Conservation (phyloP, 1,140 invertebrate species). For the Drosophila albomicans region DNA sequence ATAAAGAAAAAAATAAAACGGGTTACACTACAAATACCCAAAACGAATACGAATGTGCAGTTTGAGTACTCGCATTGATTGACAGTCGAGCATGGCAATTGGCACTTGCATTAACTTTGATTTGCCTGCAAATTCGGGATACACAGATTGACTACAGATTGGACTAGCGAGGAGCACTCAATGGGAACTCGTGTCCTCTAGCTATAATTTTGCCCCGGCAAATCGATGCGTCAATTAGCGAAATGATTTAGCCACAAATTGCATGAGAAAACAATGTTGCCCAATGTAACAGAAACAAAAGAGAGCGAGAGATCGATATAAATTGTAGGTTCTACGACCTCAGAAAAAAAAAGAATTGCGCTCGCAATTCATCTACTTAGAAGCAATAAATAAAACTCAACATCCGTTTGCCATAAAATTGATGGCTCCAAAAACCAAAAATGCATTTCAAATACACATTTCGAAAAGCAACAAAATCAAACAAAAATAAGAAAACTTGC, state of each 20-base stretch:
- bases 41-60: not conserved
- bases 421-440: slow-evolving; percentile 74
- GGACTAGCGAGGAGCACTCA: not conserved
- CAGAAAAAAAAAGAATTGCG: not conserved
- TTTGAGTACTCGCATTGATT: slow-evolving; percentile 49
- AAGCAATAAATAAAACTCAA: slow-evolving; percentile 60
- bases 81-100: slow-evolving; percentile 72
- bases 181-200: slow-evolving; percentile 63
- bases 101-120: slow-evolving; percentile 77
- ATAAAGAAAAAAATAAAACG: slow-evolving; percentile 29
- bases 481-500: not conserved
- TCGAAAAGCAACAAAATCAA: not conserved
- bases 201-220: slow-evolving; percentile 44
- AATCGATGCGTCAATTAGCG: slow-evolving; percentile 53
- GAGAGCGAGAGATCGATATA: not conserved
- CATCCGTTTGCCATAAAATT: slow-evolving; percentile 81
- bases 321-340: slow-evolving; percentile 4
- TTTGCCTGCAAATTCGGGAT: slow-evolving; percentile 55
- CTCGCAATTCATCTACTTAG: slow-evolving; percentile 27
- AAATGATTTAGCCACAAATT: slow-evolving; percentile 63
- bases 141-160: not conserved
- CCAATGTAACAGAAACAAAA: not conserved
- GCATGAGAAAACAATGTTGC: slow-evolving; percentile 52
- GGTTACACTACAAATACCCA: slow-evolving; percentile 25
- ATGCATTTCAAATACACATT: slow-evolving; percentile 67